Evolutionary conservation across 2,113 vertebrate genomes (phyloP).

Genomic region (Xenopus laevis): DNA sequence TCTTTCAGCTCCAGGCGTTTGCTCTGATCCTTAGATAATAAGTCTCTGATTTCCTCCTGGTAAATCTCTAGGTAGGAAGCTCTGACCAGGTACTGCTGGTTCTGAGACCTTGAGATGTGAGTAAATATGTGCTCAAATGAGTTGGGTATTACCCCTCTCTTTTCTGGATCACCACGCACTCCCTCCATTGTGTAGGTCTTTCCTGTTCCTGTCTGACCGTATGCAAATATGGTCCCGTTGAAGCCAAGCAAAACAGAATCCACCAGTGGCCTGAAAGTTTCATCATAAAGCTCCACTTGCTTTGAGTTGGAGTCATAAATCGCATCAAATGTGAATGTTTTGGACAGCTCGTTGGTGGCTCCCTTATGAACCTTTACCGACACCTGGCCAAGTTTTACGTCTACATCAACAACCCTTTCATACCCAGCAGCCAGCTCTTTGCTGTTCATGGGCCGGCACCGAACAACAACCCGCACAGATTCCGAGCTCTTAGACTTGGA

Average conservation of each 20-base stretch:
- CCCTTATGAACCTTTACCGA: conserved; percentile 81
- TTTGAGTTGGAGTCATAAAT: conserved; percentile 95
- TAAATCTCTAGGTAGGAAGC: conserved; percentile 96
- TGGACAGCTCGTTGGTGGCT: conserved; percentile 75
- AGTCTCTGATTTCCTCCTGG: conserved; percentile 93
- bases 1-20: conserved; percentile 86
- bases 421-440: conserved; percentile 83
- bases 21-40: conserved; percentile 88
- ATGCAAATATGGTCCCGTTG: conserved; percentile 97
- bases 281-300: conserved; percentile 93
- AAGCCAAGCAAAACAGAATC: conserved; percentile 93
- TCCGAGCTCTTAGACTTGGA: conserved; percentile 86
- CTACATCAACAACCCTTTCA: conserved; percentile 81
- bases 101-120: conserved; percentile 96
- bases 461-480: conserved; percentile 90
- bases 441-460: conserved; percentile 92
- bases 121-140: conserved; percentile 98
- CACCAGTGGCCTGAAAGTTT: conserved; percentile 90
- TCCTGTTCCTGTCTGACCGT: conserved; percentile 94
- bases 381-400: conserved; percentile 91
- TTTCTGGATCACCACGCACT: conserved; percentile 81
- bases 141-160: conserved; percentile 93
- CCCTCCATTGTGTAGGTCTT: conserved; percentile 98
- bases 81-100: conserved; percentile 93
- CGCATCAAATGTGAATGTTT: conserved; percentile 93